A percentile compares a stretch with the other conserved stretches of the same genome.
Evolutionary conservation across 2,113 vertebrate genomes (phyloP).

Genomic region (Festucalex cinctus): DNA sequence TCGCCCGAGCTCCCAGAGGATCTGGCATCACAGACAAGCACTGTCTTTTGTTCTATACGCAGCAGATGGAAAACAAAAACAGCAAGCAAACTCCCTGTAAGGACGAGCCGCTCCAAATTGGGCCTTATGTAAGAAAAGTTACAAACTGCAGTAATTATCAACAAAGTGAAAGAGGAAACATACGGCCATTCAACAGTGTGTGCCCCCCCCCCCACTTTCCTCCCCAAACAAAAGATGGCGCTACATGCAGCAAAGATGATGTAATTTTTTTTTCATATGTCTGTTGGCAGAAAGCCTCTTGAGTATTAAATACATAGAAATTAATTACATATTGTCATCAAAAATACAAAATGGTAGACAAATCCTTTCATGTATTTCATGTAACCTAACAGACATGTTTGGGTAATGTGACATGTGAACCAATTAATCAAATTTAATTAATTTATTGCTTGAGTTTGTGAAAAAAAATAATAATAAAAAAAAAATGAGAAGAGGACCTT

Average conservation of each 20-base stretch:
- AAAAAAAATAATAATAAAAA: no score
- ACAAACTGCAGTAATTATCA: conserved; percentile 44
- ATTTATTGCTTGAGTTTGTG: not conserved
- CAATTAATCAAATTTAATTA: not conserved
- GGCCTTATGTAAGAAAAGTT: conserved; percentile 32
- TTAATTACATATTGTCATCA: not conserved
- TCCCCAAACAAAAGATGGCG: not conserved
- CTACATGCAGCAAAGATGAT: not conserved
- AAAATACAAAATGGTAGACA: not conserved
- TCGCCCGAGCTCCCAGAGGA: conserved; percentile 59
- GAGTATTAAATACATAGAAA: not conserved
- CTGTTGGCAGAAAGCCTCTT: not conserved
- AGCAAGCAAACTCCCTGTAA: conserved; percentile 25
- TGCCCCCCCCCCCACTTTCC: not conserved
- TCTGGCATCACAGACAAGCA: conserved; percentile 49
- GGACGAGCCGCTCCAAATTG: conserved; percentile 28
- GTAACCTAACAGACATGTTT: not conserved
- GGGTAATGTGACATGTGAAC: not conserved
- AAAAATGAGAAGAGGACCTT: no score
- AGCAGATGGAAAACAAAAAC: conserved; percentile 53
- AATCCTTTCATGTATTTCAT: not conserved
- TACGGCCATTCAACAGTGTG: not conserved
- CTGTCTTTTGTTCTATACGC: conserved; percentile 45
- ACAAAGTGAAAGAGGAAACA: conserved; percentile 38
- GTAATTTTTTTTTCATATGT: not conserved